A percentile compares a stretch with the other conserved stretches of the same genome.
Evolutionary conservation across 2,888 invertebrate genomes (phyloP).

Genomic region (Selenia dentaria): DNA sequence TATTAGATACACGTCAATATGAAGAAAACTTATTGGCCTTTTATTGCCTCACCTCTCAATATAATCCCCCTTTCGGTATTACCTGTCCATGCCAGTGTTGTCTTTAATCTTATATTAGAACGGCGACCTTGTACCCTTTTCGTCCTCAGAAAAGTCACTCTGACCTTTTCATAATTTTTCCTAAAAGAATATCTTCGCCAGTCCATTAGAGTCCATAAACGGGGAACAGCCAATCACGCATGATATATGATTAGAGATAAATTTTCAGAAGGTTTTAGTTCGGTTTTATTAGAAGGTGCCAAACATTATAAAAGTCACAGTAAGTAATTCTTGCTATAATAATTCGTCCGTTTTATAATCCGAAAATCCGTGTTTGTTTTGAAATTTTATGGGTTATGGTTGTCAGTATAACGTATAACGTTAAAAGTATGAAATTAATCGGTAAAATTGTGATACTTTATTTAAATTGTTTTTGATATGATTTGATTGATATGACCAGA

Average conservation of each 20-base stretch:
- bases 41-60: slow-evolving; percentile 26
- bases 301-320: no score
- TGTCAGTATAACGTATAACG: no score
- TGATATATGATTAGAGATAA: background rate
- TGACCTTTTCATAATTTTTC: slow-evolving; percentile 27
- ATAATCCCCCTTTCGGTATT: slow-evolving; percentile 16
- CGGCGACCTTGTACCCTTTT: slow-evolving; percentile 23
- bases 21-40: slow-evolving; percentile 30
- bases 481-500: no score
- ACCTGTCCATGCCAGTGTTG: slow-evolving; percentile 25
- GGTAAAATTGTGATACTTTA: no score
- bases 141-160: slow-evolving; percentile 6
- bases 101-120: slow-evolving; percentile 27
- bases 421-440: no score
- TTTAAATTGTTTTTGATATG: no score
- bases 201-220: slow-evolving; percentile 20
- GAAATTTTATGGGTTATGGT: no score
- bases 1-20: slow-evolving; percentile 23
- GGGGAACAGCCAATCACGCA: slow-evolving; percentile 10
- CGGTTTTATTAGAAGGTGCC: background rate
- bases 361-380: no score
- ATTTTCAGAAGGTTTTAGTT: background rate
- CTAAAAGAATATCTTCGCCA: slow-evolving; percentile 18
- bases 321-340: no score
- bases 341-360: no score